Percentiles rank a stretch among this genome's conserved stretches.
Evolutionary conservation across 2,113 vertebrate genomes (phyloP).

Genomic region (Stigmatopora argus): DNA sequence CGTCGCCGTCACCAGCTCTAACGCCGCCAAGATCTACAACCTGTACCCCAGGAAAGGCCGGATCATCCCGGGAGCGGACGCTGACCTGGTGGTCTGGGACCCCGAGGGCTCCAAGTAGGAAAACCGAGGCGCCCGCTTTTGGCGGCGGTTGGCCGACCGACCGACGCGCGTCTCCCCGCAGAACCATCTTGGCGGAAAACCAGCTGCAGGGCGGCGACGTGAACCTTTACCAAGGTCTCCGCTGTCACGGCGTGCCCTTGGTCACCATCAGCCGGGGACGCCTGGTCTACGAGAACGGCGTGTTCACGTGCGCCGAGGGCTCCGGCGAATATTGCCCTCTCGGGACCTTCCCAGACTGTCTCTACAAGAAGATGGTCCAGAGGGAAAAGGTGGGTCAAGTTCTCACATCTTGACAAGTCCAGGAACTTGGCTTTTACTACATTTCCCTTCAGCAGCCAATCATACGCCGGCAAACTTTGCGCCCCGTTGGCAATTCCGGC

Average conservation of each 20-base stretch:
- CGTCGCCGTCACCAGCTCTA: conserved; percentile 93
- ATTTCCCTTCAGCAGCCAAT: too few species aligned
- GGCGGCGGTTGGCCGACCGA: too few species aligned
- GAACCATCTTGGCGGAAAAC: conserved; percentile 87
- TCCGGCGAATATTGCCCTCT: conserved; percentile 91
- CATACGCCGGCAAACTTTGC: too few species aligned
- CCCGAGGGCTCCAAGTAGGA: conserved; percentile 88
- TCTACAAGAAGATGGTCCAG: conserved; percentile 99
- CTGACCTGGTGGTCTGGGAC: conserved; percentile 95
- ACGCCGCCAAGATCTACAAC: conserved; percentile 95
- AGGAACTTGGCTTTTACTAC: too few species aligned
- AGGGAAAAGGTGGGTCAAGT: conserved; percentile 81
- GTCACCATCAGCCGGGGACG: conserved; percentile 93
- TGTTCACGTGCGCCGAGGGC: conserved; percentile 92
- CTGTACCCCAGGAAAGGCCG: conserved; percentile 93
- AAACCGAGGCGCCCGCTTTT: conserved; percentile 22
- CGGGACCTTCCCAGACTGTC: conserved; percentile 88
- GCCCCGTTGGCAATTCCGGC: too few species aligned
- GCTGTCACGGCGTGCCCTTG: conserved; percentile 87
- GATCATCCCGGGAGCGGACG: conserved; percentile 89
- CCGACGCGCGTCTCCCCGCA: conserved; percentile 41
- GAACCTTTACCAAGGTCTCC: conserved; percentile 91
- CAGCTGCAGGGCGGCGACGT: conserved; percentile 91
- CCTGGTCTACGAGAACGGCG: conserved; percentile 90
- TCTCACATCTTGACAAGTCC: not conserved